Evolutionary conservation across 2,113 vertebrate species (phyloP), one percentile per base, ranked within the genome.

Genomic region (Hemicordylus capensis): DNA sequence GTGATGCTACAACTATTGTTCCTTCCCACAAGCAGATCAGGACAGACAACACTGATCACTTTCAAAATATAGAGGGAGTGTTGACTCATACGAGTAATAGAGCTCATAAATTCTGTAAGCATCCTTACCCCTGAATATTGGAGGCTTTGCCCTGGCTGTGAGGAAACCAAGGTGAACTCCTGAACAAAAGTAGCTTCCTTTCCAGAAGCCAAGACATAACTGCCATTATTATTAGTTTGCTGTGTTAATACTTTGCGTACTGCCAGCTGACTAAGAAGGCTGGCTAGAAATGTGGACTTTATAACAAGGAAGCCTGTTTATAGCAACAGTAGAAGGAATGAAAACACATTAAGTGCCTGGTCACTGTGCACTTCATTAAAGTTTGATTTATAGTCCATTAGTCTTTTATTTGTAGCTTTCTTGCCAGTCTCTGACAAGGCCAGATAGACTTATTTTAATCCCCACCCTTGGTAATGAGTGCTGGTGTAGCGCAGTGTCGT

Each of bases 381-480:
- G 4, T 0, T 2, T 93, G 90, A 93, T 93, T 91, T 84, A 92
- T 89, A 85, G 63, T 76, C 91, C 84, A 89, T 92, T 93, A 91
- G 54, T 67, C 86, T 83, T 48, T 51, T 86, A 84, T 46, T 90
- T 0, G 7, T 81, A 91, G n/a, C 75, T 70, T 90, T 91, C 85
- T 76, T 87, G 81, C 83, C 58, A 8, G 61, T 17, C 22, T 77
- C 37, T 69, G 87, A 78, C 64, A 69, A 2, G 67, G 44, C 81
- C 80, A 85, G 58, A 67, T 93, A 92, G 91, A 83, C 91, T 93
- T 85, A 85, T 87, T 92, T 93, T 92, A 89, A 92, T 91, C 77
- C 90, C 61, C 28, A 58, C 15, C 8, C 20, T 63, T 31, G 46
- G 59, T 61, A 61, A 3, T 42, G 51, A 70, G 42, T 58, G 26